These are phyloP conservation scores for Zingel zingel DNA, from an alignment of 2,113 vertebrate genomes.

Conservation along the genomic window DNA sequence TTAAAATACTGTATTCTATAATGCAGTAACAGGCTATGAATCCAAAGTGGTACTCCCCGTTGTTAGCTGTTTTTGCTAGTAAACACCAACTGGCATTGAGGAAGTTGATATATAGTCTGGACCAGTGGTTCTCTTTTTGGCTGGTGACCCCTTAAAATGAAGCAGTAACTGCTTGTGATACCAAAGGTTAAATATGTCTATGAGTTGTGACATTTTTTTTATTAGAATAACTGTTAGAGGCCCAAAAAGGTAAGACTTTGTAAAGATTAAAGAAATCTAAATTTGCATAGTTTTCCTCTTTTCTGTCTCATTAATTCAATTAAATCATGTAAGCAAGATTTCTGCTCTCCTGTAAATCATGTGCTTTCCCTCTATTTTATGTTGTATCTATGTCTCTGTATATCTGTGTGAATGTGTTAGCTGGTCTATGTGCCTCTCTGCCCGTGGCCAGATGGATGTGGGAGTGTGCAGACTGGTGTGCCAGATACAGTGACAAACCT, in stretches of 20 bases:
- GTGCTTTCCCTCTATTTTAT: background rate
- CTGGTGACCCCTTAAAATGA: background rate
- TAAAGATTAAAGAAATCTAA: too few relatives aligned
- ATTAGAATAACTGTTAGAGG: too few relatives aligned
- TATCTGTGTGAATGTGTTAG: slow-evolving; percentile 28
- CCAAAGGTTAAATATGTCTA: too few relatives aligned
- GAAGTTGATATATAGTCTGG: background rate
- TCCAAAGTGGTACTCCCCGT: background rate
- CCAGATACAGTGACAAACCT: slow-evolving; percentile 51
- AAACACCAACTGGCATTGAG: background rate
- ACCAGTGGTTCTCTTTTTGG: background rate
- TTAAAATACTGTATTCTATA: background rate
- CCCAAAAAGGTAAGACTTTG: too few relatives aligned
- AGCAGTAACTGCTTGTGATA: background rate
- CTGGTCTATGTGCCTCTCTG: slow-evolving; percentile 33
- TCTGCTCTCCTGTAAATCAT: background rate
- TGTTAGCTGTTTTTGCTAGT: background rate
- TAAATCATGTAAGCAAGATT: too few relatives aligned
- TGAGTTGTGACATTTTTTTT: too few relatives aligned
- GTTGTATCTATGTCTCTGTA: background rate
- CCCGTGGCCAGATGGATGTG: slow-evolving; percentile 75
- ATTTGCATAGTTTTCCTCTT: too few relatives aligned
- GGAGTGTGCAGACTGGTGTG: slow-evolving; percentile 57
- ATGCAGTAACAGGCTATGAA: too few relatives aligned
- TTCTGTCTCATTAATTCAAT: too few relatives aligned